Conservation (phyloP, 1,140 invertebrate species). For the Mactra quadrangularis region DNA sequence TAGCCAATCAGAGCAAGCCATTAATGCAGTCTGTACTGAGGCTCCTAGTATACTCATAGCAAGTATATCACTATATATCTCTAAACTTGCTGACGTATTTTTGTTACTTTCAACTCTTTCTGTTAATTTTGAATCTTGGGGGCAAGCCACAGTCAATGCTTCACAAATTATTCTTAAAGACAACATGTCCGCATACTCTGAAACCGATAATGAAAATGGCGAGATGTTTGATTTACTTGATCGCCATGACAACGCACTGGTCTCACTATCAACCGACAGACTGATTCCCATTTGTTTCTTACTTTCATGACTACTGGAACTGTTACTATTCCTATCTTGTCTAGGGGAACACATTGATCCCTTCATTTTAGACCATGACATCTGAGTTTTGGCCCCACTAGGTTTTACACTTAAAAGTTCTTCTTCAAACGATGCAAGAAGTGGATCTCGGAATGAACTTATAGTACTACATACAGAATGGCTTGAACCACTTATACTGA, state of each 20-base stretch:
- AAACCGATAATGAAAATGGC: not conserved
- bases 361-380: conserved; percentile 48
- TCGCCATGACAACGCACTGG: conserved; percentile 30
- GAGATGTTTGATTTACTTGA: conserved; percentile 28
- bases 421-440: conserved; percentile 60
- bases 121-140: not conserved
- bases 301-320: conserved; percentile 31
- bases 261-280: conserved; percentile 41
- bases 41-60: conserved; percentile 27
- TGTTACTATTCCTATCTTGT: conserved; percentile 26
- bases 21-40: not conserved
- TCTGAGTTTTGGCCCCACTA: conserved; percentile 29
- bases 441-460: conserved; percentile 51
- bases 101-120: not conserved
- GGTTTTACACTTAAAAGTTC: conserved; percentile 20
- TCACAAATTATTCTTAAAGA: conserved; percentile 44
- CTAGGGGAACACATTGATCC: conserved; percentile 41
- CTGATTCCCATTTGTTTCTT: conserved; percentile 30
- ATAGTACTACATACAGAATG: conserved; percentile 54
- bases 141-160: conserved; percentile 13
- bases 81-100: not conserved
- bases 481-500: conserved; percentile 47
- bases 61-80: conserved; percentile 46
- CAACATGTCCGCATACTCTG: conserved; percentile 36
- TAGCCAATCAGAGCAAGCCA: not conserved